phyloP scores from a whole-genome alignment of 2,113 vertebrate genomes.

The Grammomys dolichurus region DNA sequence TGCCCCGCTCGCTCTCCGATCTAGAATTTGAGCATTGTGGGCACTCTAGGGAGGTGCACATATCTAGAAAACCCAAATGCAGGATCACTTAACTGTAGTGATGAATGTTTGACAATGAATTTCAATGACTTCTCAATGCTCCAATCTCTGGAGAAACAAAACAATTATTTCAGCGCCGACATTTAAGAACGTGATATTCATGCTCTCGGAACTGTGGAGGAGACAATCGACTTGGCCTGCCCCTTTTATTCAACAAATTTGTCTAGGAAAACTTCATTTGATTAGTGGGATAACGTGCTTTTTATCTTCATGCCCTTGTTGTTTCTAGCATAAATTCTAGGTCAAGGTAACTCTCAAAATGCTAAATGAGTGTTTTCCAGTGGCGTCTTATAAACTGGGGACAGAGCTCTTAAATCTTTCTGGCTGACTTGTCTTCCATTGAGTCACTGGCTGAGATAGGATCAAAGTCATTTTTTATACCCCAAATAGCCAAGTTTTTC shows the following conservation, averaged over 20 bases:
- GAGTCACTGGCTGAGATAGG: conserved; percentile 83
- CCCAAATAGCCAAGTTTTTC: conserved; percentile 74
- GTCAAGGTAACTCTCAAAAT: conserved; percentile 85
- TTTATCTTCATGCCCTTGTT: conserved; percentile 76
- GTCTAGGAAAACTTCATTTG: conserved; percentile 63
- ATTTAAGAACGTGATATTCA: not conserved
- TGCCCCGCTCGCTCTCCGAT: not conserved
- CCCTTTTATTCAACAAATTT: conserved; percentile 65
- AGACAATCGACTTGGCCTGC: conserved; percentile 27
- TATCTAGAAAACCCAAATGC: conserved; percentile 29
- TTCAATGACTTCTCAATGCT: conserved; percentile 17
- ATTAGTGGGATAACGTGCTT: conserved; percentile 43
- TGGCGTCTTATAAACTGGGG: conserved; percentile 44
- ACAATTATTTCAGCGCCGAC: conserved; percentile 34
- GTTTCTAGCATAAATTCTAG: conserved; percentile 76
- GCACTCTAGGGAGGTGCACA: not conserved
- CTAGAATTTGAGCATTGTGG: not conserved
- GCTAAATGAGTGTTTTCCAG: conserved; percentile 80
- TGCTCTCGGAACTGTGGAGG: not conserved
- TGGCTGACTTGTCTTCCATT: conserved; percentile 68
- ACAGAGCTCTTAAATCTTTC: conserved; percentile 84
- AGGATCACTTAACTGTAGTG: not conserved
- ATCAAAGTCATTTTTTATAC: conserved; percentile 77
- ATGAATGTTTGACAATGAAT: conserved; percentile 10
- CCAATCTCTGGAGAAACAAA: conserved; percentile 29